Base-by-base conservation (phyloP, 2,888 invertebrate genomes). In the Platycheirus rosarum region DNA sequence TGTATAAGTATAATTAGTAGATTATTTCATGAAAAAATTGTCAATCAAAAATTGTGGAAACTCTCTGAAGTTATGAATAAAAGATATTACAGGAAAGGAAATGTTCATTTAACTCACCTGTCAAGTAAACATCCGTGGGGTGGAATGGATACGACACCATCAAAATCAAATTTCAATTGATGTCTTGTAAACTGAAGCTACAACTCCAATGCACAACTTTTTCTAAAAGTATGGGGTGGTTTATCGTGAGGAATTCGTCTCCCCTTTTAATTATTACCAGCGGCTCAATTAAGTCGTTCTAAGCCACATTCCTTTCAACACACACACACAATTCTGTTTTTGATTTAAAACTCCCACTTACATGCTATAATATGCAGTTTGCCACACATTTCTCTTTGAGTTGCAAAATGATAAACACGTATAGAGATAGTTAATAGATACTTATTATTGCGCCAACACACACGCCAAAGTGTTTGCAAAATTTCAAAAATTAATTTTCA, bases 401-500 rank as follows among this genome's bases (percentile, higher is more conserved):
- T 37, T 65, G 18, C 2, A 40, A 18, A n/a, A 26, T 20, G 65
- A 48, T 66, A 46, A 57, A 44, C 55, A 55, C 35, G 44, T 32
- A 8, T 32, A 32, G 8, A 8, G 29, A 7, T 48, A 32, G 37
- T 48, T 7, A 60, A 23, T 40, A 23, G 20, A 11, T 37, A 46
- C 51, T 18, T 63, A 20, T 9, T 37, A 14, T 51, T 35, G 16
- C 51, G 4, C 42, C 20, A 26, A 26, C 48, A 48, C 40, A 26
- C 53, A n/a, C 42, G 8, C 63, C 16, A 37, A 44, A 42, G 26
- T 23, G 20, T 60, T 44, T 20, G 53, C 63, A 62, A 66, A 74
- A 74, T 68, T 66, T 78, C 79, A 84, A 78, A 84, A 75, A 84
- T 84, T 84, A 78, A 78, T 78, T 84, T 84, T 84, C 84, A 84